Evolutionary conservation across 1,140 invertebrate genomes (phyloP).

Genomic region (Muscidifurax raptorellus): DNA sequence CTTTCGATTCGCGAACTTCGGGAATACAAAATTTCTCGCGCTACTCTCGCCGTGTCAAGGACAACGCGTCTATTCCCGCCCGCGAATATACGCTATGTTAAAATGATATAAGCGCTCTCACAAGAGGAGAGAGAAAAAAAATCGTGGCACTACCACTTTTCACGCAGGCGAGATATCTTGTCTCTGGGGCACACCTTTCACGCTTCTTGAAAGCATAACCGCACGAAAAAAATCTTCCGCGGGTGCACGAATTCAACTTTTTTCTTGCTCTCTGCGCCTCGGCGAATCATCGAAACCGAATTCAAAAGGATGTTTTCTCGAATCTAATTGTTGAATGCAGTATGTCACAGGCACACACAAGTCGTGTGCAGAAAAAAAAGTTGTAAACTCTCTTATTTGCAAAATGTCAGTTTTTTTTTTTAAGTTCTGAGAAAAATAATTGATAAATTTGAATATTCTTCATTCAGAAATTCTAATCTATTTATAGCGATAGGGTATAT

Average conservation of each 20-base stretch:
- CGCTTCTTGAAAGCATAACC: background rate
- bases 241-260: conserved; percentile 16
- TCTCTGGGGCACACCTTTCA: conserved; percentile 9
- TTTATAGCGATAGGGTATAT: too few species aligned
- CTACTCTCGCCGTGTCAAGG: conserved; percentile 67
- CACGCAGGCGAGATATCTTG: background rate
- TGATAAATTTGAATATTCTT: too few species aligned
- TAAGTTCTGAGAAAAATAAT: too few species aligned
- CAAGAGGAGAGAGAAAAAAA: conserved; percentile 1
- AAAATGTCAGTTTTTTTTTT: background rate
- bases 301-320: background rate
- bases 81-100: conserved; percentile 49
- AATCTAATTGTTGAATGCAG: conserved; percentile 9
- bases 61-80: conserved; percentile 68
- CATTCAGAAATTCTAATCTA: too few species aligned
- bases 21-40: conserved; percentile 51
- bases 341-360: background rate
- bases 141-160: background rate
- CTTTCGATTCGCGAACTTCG: conserved; percentile 65
- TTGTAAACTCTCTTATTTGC: background rate
- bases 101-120: conserved; percentile 42
- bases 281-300: background rate
- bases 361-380: background rate
- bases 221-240: background rate
- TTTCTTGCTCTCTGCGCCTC: background rate